These are phyloP conservation scores for Dromiciops gliroides DNA, from an alignment of 2,113 vertebrate species.

Conservation along the genomic window DNA sequence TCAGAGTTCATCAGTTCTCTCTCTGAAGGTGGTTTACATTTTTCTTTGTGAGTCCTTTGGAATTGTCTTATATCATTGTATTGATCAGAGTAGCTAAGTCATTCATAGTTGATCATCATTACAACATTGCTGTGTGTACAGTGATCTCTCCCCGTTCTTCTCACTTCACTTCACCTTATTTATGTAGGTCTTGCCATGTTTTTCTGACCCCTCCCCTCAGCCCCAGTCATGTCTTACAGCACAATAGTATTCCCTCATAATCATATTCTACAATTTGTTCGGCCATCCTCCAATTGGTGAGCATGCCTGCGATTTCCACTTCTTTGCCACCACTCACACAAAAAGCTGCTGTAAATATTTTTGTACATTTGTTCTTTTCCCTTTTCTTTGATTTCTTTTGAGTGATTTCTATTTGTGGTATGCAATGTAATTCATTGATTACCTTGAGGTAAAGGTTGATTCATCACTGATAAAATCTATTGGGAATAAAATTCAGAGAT, in stretches of 20 bases:
- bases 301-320: background rate
- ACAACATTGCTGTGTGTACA: background rate
- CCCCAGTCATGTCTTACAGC: too few species aligned
- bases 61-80: background rate
- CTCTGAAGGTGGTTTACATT: background rate
- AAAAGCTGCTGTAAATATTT: background rate
- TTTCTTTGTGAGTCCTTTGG: background rate
- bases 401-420: background rate
- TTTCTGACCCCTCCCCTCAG: too few species aligned
- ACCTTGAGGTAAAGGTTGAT: slow-evolving; percentile 48
- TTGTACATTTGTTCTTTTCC: background rate
- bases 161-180: background rate
- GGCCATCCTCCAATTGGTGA: background rate
- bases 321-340: background rate
- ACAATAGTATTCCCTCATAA: background rate
- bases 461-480: slow-evolving; percentile 35
- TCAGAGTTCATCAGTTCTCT: background rate
- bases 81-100: background rate
- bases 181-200: background rate
- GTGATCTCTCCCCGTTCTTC: background rate
- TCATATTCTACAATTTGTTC: background rate
- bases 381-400: background rate
- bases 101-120: background rate
- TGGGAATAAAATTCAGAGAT: slow-evolving; percentile 40
- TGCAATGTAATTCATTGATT: slow-evolving; percentile 30